Percentiles rank a stretch among this genome's conserved stretches.
Conservation (phyloP, 2,888 invertebrate genomes). For the Rotaria socialis region DNA sequence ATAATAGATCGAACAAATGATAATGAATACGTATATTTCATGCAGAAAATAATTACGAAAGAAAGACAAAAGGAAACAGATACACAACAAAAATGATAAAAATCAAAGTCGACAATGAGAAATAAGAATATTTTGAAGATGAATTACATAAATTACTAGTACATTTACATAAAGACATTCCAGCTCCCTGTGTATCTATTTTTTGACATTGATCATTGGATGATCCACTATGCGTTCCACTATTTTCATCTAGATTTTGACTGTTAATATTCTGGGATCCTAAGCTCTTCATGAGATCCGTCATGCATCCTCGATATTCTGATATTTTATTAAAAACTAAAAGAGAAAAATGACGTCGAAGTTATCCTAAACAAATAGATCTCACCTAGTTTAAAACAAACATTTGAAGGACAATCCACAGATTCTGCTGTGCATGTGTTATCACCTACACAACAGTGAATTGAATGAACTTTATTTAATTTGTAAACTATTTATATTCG, state of each 20-base stretch:
- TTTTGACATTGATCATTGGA: not conserved
- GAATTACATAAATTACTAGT: not conserved
- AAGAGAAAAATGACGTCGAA: not conserved
- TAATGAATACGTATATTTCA: not conserved
- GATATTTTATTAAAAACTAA: not conserved
- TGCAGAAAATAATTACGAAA: not conserved
- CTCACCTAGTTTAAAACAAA: not conserved
- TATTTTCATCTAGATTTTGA: not conserved
- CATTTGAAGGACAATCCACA: not conserved
- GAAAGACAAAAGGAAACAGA: not conserved
- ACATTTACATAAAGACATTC: conserved; percentile 6
- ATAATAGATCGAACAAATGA: not conserved
- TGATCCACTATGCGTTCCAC: not conserved
- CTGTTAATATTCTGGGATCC: not conserved
- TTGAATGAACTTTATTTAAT: not conserved
- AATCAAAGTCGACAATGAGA: not conserved
- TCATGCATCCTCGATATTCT: not conserved
- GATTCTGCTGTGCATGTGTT: not conserved
- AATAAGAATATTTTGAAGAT: not conserved
- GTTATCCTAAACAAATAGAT: not conserved
- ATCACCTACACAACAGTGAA: not conserved
- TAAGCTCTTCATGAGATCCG: not conserved
- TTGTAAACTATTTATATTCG: not conserved
- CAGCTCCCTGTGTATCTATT: not conserved
- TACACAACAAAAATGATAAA: not conserved